Evolutionary conservation across 1,140 invertebrate species (phyloP).

Genomic region (Octopus bimaculoides): DNA sequence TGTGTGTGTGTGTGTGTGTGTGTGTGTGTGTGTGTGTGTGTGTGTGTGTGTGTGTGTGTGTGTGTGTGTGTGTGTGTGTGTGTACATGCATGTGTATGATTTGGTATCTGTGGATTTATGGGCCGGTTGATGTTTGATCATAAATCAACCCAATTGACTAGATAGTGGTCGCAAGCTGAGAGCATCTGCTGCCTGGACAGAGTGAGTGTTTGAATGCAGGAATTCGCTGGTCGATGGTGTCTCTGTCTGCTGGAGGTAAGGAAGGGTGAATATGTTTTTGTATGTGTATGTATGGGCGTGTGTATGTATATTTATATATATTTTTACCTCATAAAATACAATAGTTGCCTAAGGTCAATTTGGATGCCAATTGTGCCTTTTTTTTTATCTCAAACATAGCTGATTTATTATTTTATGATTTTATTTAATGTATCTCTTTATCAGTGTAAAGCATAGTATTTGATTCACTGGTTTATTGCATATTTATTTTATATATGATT

Average conservation of each 20-base stretch:
- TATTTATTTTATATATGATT: too few relatives aligned
- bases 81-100: background rate
- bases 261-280: too few relatives aligned
- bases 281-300: too few relatives aligned
- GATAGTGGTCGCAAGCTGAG: background rate
- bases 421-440: too few relatives aligned
- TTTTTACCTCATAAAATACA: too few relatives aligned
- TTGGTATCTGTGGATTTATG: background rate
- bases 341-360: too few relatives aligned
- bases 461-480: too few relatives aligned
- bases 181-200: background rate
- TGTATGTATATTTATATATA: too few relatives aligned
- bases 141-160: background rate
- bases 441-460: too few relatives aligned
- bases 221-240: background rate
- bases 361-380: too few relatives aligned
- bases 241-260: background rate
- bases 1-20: background rate
- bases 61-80: constrained; percentile 2
- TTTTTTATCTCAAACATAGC: too few relatives aligned
- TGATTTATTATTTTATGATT: too few relatives aligned
- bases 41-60: constrained; percentile 2
- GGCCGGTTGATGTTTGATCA: background rate
- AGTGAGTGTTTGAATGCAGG: background rate
- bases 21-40: constrained; percentile 2